A percentile compares a stretch with the other conserved stretches of the same genome.
These are phyloP conservation scores for Temnopleurus reevesii DNA, from an alignment of 53 echinoderm and acorn worm species.

Conservation along the genomic window DNA sequence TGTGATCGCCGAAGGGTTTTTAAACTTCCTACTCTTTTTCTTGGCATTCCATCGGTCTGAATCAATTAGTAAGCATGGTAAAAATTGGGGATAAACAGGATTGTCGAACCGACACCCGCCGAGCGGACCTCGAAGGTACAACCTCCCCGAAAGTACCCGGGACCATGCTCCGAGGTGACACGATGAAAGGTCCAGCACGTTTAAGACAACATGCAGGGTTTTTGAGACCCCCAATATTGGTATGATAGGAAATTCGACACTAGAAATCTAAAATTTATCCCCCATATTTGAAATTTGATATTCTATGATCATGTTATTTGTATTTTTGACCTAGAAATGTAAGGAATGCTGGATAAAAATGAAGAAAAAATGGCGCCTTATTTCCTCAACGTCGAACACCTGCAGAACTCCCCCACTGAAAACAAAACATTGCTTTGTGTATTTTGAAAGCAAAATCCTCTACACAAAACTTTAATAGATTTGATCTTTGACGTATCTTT, in stretches of 20 bases:
- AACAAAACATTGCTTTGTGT: no score
- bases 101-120: constrained; percentile 4
- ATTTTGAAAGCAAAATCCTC: no score
- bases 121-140: constrained; percentile 41
- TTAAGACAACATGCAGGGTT: not conserved
- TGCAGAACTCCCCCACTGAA: no score
- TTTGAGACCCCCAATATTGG: not conserved
- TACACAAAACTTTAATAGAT: no score
- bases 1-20: constrained; percentile 6
- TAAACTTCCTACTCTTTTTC: constrained; percentile 44
- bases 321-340: not conserved
- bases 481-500: no score
- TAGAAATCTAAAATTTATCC: not conserved
- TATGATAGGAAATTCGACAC: not conserved
- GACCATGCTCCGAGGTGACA: constrained; percentile 11
- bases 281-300: not conserved
- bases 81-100: constrained; percentile 8
- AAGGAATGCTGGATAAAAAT: no score
- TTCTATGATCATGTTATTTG: not conserved
- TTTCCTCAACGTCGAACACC: no score
- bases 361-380: no score
- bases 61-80: constrained; percentile 41
- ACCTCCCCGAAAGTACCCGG: constrained; percentile 48
- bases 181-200: not conserved
- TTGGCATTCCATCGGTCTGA: constrained; percentile 10